phyloP scores from a whole-genome alignment of 2,797 vertebrate genomes.

The Halcyon leucocephala region DNA sequence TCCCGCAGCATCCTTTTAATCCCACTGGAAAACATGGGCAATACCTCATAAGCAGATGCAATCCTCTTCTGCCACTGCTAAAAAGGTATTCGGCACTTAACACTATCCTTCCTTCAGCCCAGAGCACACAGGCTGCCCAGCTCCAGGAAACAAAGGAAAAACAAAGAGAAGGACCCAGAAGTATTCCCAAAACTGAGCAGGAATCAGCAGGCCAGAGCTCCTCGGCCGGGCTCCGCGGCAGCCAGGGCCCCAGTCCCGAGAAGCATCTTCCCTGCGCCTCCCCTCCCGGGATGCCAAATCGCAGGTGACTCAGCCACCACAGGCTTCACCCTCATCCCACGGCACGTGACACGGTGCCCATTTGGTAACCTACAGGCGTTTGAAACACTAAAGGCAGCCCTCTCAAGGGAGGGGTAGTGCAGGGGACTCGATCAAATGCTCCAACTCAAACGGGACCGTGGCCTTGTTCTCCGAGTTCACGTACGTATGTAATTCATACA shows the following conservation, averaged over 20 bases:
- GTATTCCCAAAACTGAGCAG: background rate
- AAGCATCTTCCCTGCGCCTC: background rate
- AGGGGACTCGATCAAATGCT: fast-evolving
- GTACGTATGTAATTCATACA: fast-evolving
- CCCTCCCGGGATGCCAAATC: background rate
- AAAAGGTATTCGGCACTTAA: background rate
- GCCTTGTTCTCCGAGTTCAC: fast-evolving
- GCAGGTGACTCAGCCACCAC: background rate
- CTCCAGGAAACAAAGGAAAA: background rate
- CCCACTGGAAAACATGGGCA: background rate
- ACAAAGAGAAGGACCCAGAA: fast-evolving
- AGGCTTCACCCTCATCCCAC: background rate
- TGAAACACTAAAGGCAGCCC: background rate
- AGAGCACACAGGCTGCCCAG: background rate
- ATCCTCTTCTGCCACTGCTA: conserved; percentile 21
- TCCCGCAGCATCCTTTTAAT: background rate
- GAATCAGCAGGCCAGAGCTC: fast-evolving
- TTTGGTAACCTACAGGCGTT: background rate
- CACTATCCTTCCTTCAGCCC: background rate
- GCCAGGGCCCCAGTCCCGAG: background rate
- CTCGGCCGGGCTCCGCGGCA: background rate
- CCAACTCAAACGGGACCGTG: fast-evolving
- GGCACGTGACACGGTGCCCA: background rate
- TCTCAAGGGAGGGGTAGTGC: background rate
- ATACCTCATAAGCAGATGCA: conserved; percentile 58